These are phyloP conservation scores for Psettodes erumei DNA, from an alignment of 2,113 vertebrate species.

Conservation along the genomic window DNA sequence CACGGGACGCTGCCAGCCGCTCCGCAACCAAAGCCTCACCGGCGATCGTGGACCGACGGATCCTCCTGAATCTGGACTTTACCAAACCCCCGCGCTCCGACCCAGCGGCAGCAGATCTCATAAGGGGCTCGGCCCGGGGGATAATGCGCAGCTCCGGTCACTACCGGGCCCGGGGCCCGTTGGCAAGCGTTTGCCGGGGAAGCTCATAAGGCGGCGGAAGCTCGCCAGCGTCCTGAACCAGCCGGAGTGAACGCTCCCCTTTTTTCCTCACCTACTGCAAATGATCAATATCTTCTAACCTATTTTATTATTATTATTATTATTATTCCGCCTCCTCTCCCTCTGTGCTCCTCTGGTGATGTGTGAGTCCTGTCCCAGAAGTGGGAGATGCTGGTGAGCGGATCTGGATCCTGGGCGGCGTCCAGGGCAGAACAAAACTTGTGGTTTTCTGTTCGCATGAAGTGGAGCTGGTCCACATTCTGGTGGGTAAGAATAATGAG, in stretches of 20 bases:
- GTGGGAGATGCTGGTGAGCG: conserved; percentile 47
- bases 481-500: conserved; percentile 89
- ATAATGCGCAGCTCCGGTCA: conserved; percentile 25
- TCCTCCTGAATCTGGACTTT: neutral
- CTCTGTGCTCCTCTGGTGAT: neutral
- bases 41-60: no score
- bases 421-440: conserved; percentile 86
- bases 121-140: conserved; percentile 22
- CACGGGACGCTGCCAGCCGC: neutral
- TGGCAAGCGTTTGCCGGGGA: conserved; percentile 43
- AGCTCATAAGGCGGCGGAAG: conserved; percentile 52
- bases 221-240: conserved; percentile 49
- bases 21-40: no score
- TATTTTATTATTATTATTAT: neutral
- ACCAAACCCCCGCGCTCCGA: neutral
- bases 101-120: conserved; percentile 3
- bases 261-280: neutral
- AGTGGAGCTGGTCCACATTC: conserved; percentile 87
- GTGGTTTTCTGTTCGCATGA: conserved; percentile 90
- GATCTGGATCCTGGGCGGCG: conserved; percentile 82
- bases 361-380: conserved; percentile 34
- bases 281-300: neutral
- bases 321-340: conserved; percentile 9
- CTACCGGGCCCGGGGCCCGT: conserved; percentile 12
- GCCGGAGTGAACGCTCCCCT: conserved; percentile 22